phyloP scores from a whole-genome alignment of 2,113 vertebrate genomes.

The Tachysurus fulvidraco region DNA sequence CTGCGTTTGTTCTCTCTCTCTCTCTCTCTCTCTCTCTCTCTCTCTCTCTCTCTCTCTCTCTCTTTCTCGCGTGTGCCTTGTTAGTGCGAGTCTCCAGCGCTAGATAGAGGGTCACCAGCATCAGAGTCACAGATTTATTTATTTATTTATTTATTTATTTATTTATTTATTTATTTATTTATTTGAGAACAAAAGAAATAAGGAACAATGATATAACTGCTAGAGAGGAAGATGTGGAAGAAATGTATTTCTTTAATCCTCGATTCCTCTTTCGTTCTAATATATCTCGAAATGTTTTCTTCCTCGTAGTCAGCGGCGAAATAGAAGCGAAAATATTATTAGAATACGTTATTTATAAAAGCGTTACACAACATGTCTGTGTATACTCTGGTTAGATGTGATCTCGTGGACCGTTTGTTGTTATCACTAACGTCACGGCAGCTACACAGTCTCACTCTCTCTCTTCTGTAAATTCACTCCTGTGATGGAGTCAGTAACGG shows the following conservation, averaged over 20 bases:
- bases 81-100: conserved; percentile 33
- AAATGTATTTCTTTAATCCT: no score
- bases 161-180: background rate
- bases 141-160: background rate
- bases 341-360: background rate
- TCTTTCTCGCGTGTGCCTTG: background rate
- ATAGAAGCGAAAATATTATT: background rate
- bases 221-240: background rate
- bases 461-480: no score
- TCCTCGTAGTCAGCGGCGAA: background rate
- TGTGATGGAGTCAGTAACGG: no score
- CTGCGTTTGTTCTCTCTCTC: background rate
- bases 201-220: background rate
- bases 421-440: no score
- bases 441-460: background rate
- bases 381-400: background rate
- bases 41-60: background rate
- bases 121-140: background rate
- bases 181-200: background rate
- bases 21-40: background rate
- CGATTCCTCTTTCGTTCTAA: no score
- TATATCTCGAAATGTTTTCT: no score
- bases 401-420: no score
- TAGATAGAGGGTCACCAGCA: background rate
- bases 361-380: background rate